A percentile compares a stretch with the other conserved stretches of the same genome.
Evolutionary conservation across 2,888 invertebrate genomes (phyloP).

Genomic region (Hypena proboscidalis): DNA sequence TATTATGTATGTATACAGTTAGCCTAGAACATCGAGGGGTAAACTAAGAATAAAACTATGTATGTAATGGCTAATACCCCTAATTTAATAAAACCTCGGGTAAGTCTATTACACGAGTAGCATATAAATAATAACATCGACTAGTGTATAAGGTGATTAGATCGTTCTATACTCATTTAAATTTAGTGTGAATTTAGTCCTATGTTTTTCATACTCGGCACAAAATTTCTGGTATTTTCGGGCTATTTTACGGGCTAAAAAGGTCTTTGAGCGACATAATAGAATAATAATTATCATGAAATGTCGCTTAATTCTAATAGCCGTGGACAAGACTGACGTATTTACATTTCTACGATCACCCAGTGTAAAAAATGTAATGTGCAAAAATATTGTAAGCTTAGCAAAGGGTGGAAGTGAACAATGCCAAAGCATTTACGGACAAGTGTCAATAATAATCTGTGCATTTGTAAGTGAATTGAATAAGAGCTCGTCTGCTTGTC

Average conservation of each 20-base stretch:
- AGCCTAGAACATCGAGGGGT: background rate
- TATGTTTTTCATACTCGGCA: no score
- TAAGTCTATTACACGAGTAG: conserved; percentile 37
- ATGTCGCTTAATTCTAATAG: no score
- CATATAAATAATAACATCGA: conserved; percentile 31
- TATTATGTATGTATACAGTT: no score
- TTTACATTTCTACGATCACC: no score
- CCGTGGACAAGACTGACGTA: no score
- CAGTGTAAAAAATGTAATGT: no score
- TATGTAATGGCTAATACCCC: conserved; percentile 23
- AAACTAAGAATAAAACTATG: background rate
- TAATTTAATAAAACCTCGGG: conserved; percentile 37
- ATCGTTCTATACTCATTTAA: no score
- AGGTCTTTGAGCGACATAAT: no score
- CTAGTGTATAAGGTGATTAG: conserved; percentile 15
- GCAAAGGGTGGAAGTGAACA: background rate
- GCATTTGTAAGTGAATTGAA: conserved; percentile 14
- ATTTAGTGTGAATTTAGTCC: no score
- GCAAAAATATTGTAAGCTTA: background rate
- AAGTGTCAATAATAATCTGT: conserved; percentile 8
- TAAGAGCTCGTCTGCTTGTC: conserved; percentile 15
- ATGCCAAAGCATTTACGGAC: background rate
- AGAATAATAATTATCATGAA: no score
- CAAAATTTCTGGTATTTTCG: no score
- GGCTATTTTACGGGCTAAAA: no score